Base-by-base conservation (phyloP, 2,888 invertebrate genomes). In the Himalopsyche anomala region DNA sequence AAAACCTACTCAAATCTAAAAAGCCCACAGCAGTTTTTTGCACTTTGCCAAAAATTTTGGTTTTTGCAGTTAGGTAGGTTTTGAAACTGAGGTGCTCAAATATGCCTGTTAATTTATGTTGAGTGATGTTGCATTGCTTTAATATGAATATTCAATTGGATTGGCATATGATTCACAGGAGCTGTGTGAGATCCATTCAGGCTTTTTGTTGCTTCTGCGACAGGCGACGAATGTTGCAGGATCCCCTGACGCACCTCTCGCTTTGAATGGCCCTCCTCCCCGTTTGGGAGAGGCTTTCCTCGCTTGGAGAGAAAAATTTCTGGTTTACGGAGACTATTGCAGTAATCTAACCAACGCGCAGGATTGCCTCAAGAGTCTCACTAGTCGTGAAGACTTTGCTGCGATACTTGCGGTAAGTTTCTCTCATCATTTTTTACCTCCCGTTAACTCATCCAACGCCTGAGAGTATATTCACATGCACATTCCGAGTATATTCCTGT, bases 251-350 rank as follows among this genome's bases (percentile, higher is more conserved):
- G 54, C 19, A 36, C 17, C 40, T 94, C 0, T 91, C 89, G 87
- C 92, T 81, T 93, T 93, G 84, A 91, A 92, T 0, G 88, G 92
- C 94, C 0, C 91, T 89, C 88, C 92, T 80, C 93, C 93, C 83
- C 91, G 92, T 0, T 90, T 98, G 84, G 96, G 97, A 82, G 96
- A 96, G 91, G 97, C 97, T 88, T 99, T 99, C 93, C 94, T 98
- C 82, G 96, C 96, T 89, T 98, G 97, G 95, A 96, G 98, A 89
- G 97, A 98, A 90, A 95, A 96, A 87, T 96, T 99, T 91, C 94
- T 99, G 55, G 95, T 98, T 85, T 99, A 99, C 91, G 99, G 99
- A 17, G 97, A 97, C 90, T 99, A 99, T 92, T 99, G 99, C 93
- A 97, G 99, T 81, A 98, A 98, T 91, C 94, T 99, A 87, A 96